Percentiles rank a stretch among this genome's conserved stretches.
Conservation (phyloP, 2,888 invertebrate species). For the Suillia variegata region DNA sequence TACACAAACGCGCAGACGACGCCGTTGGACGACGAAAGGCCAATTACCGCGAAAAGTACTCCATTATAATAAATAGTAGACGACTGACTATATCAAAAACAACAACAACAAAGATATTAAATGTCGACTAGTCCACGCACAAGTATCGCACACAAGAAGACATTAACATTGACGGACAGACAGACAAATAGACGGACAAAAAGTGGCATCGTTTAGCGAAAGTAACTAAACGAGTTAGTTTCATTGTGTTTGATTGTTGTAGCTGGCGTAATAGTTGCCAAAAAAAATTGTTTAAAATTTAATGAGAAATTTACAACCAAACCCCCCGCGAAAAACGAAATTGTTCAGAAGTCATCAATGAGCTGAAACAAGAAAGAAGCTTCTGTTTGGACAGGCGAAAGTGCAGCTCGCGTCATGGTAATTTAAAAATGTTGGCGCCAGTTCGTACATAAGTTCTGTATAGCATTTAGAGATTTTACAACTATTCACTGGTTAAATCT, state of each 20-base stretch:
- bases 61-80: not conserved
- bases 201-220: slow-evolving; percentile 45
- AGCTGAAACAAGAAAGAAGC: not conserved
- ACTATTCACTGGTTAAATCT: no score
- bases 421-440: no score
- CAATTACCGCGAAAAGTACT: no score
- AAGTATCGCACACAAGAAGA: no score
- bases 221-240: slow-evolving; percentile 54
- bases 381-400: slow-evolving; percentile 6
- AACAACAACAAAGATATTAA: not conserved
- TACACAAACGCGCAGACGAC: no score
- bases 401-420: not conserved
- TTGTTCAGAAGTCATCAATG: not conserved
- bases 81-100: not conserved
- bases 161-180: no score
- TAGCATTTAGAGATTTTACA: no score
- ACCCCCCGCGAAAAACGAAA: not conserved
- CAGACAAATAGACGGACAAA: no score
- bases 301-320: not conserved
- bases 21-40: no score
- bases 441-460: no score
- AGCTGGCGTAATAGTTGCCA: slow-evolving; percentile 47
- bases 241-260: slow-evolving; percentile 29
- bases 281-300: slow-evolving; percentile 35
- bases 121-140: not conserved